Conservation (phyloP, 2,888 invertebrate species). For the Stictocephala bisonia region DNA sequence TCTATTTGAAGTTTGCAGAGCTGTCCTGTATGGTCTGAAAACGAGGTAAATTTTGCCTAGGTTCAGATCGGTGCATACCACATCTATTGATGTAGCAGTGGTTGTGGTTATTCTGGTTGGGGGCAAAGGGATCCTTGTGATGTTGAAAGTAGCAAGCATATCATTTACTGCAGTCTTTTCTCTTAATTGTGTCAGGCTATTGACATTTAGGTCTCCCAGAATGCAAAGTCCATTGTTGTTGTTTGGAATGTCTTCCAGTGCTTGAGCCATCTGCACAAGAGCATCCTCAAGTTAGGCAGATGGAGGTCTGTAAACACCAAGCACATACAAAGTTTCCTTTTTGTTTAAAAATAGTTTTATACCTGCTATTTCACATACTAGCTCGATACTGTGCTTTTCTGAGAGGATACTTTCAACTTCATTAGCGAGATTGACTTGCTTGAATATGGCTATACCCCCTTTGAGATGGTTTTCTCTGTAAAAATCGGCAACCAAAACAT, state of each 20-base stretch:
- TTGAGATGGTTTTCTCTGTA: neutral
- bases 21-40: no score
- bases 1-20: no score
- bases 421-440: neutral
- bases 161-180: neutral
- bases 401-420: neutral
- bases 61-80: no score
- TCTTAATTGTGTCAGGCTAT: constrained; percentile 1
- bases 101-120: neutral
- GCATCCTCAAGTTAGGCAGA: neutral
- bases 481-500: neutral
- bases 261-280: neutral
- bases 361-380: neutral
- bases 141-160: neutral
- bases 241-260: neutral
- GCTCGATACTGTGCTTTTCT: neutral
- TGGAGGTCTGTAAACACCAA: neutral
- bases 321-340: neutral
- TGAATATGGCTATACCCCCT: neutral
- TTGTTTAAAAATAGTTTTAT: neutral
- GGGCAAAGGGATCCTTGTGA: neutral
- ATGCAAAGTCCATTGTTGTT: neutral
- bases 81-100: neutral
- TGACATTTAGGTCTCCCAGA: no score
- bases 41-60: no score